Evolutionary conservation across 1,140 invertebrate genomes (phyloP).

Genomic region (Sesamia nonagrioides): DNA sequence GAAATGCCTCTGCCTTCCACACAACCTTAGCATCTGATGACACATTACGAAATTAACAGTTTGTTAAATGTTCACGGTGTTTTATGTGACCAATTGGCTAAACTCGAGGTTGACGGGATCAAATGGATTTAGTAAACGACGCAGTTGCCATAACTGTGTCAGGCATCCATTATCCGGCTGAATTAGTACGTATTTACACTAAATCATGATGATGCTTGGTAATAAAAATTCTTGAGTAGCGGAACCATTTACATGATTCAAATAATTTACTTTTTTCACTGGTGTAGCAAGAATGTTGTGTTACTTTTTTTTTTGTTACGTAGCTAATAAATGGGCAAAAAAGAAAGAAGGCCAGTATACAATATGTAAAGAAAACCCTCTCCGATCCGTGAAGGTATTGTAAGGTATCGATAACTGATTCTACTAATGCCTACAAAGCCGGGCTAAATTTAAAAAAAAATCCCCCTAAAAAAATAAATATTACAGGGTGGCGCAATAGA

Average conservation of each 20-base stretch:
- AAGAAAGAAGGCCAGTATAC: no score
- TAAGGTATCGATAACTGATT: no score
- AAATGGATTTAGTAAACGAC: conserved; percentile 31
- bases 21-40: not conserved
- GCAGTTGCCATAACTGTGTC: not conserved
- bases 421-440: no score
- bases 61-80: not conserved
- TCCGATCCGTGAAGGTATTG: no score
- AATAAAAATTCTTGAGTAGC: conserved; percentile 1
- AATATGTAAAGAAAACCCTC: no score
- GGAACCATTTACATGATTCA: not conserved
- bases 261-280: not conserved
- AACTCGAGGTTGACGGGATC: conserved; percentile 18
- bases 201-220: not conserved
- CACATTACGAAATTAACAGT: not conserved
- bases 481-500: no score
- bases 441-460: no score
- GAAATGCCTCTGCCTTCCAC: no score
- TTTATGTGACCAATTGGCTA: not conserved
- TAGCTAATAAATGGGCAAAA: no score
- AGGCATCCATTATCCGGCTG: not conserved
- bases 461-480: no score
- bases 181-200: not conserved
- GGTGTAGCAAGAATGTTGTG: not conserved
- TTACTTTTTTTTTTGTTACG: no score